These are phyloP conservation scores for Noturus placidus DNA, from an alignment of 2,113 vertebrate species.

Conservation along the genomic window DNA sequence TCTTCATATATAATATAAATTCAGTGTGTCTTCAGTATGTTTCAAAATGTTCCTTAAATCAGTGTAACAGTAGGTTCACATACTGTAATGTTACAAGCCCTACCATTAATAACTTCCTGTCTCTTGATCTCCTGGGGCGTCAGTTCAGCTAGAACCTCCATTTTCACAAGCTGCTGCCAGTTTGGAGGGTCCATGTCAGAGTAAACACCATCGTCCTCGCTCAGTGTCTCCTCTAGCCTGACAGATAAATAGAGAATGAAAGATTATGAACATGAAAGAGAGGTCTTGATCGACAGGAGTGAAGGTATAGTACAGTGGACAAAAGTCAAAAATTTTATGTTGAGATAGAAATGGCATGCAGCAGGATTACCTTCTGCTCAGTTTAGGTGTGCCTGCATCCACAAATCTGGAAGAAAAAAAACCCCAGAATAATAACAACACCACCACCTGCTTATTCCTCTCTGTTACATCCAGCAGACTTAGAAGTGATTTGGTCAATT, in stretches of 20 bases:
- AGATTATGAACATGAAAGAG: background rate
- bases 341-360: background rate
- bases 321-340: background rate
- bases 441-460: constrained; percentile 1
- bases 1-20: background rate
- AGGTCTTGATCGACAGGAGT: background rate
- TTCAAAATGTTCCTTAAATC: background rate
- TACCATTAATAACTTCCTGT: constrained; percentile 98
- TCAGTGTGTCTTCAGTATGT: background rate
- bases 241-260: background rate
- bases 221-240: constrained; percentile 88
- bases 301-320: background rate
- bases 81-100: too few relatives aligned
- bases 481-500: background rate
- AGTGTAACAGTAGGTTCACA: background rate
- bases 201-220: constrained; percentile 89
- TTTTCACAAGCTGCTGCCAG: constrained; percentile 94
- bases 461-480: background rate
- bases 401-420: constrained; percentile 50
- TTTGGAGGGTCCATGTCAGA: constrained; percentile 84
- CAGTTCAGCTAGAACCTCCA: constrained; percentile 80
- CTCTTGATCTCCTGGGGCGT: constrained; percentile 90
- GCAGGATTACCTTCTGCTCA: constrained; percentile 70
- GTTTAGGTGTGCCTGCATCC: constrained; percentile 76
- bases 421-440: background rate